Evolutionary conservation across 2,113 vertebrate species (phyloP).

Genomic region (Psittacus erithacus): DNA sequence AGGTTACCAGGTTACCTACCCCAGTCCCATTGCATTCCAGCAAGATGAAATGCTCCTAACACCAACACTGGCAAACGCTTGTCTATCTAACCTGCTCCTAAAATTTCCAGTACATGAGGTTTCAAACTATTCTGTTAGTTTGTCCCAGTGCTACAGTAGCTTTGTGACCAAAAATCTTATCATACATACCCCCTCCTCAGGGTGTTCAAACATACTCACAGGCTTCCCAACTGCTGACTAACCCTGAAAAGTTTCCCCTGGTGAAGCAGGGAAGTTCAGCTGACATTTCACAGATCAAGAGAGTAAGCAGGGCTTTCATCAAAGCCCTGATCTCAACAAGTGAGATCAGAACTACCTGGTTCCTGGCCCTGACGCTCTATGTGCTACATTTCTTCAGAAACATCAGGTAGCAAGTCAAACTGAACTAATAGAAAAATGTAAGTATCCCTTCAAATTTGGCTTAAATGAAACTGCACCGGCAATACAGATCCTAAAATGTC

Average conservation of each 20-base stretch:
- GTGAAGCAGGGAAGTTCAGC: background rate
- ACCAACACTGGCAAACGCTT: background rate
- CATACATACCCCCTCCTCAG: background rate
- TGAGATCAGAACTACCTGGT: background rate
- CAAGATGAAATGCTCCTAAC: background rate
- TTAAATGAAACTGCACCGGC: background rate
- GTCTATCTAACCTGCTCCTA: background rate
- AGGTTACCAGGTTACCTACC: background rate
- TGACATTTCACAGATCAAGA: background rate
- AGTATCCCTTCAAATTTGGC: background rate
- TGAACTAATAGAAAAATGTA: background rate
- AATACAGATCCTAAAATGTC: background rate
- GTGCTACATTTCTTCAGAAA: background rate
- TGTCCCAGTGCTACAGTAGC: background rate
- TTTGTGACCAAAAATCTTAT: background rate
- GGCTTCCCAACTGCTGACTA: background rate
- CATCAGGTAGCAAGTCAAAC: background rate
- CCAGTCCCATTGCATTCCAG: background rate
- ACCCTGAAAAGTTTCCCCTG: background rate
- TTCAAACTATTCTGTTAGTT: background rate
- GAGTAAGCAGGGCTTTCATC: background rate
- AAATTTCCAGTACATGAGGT: background rate
- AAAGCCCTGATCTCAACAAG: background rate
- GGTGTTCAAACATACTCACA: background rate
- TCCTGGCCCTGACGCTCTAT: background rate